Percentiles rank a stretch among this genome's conserved stretches.
phyloP scores from a whole-genome alignment of 2,113 vertebrate genomes.

The Mystacornis crossleyi region DNA sequence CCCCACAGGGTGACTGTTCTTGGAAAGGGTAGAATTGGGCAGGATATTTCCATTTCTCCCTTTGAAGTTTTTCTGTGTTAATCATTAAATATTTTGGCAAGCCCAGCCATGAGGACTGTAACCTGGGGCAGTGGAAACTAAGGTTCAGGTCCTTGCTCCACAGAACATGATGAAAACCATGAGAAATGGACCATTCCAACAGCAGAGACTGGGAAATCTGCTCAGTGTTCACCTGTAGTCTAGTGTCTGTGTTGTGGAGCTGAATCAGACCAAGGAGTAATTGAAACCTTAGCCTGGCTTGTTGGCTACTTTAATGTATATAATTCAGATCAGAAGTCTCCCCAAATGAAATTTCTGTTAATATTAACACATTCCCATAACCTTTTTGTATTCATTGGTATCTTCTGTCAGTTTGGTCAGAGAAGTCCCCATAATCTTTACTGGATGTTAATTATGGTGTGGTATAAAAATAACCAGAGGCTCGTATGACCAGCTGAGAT shows the following conservation, averaged over 20 bases:
- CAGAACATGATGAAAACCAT: background rate
- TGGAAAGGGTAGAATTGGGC: background rate
- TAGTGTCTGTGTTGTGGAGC: background rate
- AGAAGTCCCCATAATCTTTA: background rate
- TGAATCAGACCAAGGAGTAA: background rate
- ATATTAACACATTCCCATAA: background rate
- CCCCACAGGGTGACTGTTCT: background rate
- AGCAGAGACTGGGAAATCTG: background rate
- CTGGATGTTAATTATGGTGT: background rate
- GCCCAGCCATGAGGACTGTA: background rate
- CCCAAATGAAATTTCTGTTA: background rate
- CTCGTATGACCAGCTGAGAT: background rate
- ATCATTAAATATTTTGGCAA: background rate
- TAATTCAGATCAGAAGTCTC: background rate
- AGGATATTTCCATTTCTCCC: background rate
- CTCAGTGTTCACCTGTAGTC: fast-evolving
- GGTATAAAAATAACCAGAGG: background rate
- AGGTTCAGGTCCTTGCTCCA: background rate
- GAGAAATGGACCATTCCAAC: background rate
- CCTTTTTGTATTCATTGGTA: background rate
- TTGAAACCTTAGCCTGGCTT: background rate
- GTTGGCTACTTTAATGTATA: background rate
- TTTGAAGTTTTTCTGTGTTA: background rate
- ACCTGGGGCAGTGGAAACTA: background rate
- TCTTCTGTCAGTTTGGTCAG: background rate